Base-by-base conservation (phyloP, 2,888 invertebrate species). In the Cheilosia grossa region DNA sequence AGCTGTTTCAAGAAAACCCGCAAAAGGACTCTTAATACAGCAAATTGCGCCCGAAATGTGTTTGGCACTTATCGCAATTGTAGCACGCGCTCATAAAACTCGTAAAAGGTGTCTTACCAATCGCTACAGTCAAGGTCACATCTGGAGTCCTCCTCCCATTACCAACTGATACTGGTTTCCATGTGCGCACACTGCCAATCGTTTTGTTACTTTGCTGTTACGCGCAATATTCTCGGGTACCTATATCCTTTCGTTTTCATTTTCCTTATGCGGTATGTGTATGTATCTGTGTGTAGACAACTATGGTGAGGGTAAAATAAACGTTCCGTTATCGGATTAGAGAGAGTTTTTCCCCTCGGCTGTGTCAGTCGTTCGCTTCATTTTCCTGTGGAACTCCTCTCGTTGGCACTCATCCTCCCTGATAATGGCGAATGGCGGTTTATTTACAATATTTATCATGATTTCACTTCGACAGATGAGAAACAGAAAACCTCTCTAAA, bases 241-340 rank as follows among this genome's bases (percentile, higher is more conserved):
- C 1, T 10, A 42, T 24, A 42, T 24, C 24, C 47, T 47, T 47
- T 47, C 47, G 47, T 9, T 47, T 47, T 17, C 47, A 47, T 47
- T 6, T 47, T 47, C 17, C 47, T 17, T 17, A 19, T 19, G n/a
- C 13, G 15, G 37, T 19, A 17, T 19, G 19, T 10, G 13, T 19
- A 21, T 58, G 24, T 10, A 24, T 27, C 7, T n/a, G 6, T 19
- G 4, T 37, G 10, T 37, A 47, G 9, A 7, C 47, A 17, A 9
- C 47, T 19, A 27, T 64, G 54, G 47, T 42, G 54, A 64, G 54
- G 73, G 63, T 56, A 64, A 56, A 74, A 56, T 74, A 64, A 66
- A 66, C 17, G 64, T 66, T 64, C 47, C 64, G 9, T 56, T 74
- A 74, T 74, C 74, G 56, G 74, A 74, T 74, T 74, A 66, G 47